phyloP scores from a whole-genome alignment of 2,113 vertebrate genomes.

The Malurus cyaneus region DNA sequence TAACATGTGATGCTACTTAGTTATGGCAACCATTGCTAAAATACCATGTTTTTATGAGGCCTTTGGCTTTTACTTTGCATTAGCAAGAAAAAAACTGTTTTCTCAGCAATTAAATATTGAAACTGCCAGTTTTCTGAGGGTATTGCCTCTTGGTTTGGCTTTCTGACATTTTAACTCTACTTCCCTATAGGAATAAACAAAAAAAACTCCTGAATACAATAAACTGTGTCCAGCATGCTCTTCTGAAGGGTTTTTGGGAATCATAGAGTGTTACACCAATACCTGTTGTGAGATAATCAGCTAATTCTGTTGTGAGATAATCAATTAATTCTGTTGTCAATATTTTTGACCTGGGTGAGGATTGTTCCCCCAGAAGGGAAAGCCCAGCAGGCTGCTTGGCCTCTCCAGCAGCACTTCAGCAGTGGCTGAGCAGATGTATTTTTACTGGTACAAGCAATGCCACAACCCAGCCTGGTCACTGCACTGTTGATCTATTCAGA shows the following conservation, averaged over 20 bases:
- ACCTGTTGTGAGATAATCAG: not conserved
- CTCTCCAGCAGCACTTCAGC: not conserved
- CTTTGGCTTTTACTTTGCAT: not conserved
- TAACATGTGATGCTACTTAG: too few relatives aligned
- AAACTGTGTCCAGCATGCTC: not conserved
- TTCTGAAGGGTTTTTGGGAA: not conserved
- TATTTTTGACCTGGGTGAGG: too few relatives aligned
- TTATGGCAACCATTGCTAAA: not conserved
- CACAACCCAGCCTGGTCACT: not conserved
- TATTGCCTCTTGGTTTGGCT: not conserved
- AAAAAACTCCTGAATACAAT: not conserved
- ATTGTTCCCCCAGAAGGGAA: not conserved
- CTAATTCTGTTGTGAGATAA: not conserved
- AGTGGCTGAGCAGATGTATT: not conserved
- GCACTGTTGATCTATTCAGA: not conserved
- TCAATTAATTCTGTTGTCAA: not conserved
- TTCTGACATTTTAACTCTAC: not conserved
- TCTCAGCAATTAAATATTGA: rapidly evolving
- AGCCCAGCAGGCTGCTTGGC: not conserved
- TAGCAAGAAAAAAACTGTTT: not conserved
- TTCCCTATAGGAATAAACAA: not conserved
- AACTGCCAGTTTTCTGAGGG: not conserved
- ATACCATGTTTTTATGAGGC: not conserved
- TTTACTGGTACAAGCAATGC: not conserved
- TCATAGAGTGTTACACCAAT: not conserved